These are phyloP conservation scores for Xiphorhynchus elegans DNA, from an alignment of 2,113 vertebrate genomes.

Conservation along the genomic window DNA sequence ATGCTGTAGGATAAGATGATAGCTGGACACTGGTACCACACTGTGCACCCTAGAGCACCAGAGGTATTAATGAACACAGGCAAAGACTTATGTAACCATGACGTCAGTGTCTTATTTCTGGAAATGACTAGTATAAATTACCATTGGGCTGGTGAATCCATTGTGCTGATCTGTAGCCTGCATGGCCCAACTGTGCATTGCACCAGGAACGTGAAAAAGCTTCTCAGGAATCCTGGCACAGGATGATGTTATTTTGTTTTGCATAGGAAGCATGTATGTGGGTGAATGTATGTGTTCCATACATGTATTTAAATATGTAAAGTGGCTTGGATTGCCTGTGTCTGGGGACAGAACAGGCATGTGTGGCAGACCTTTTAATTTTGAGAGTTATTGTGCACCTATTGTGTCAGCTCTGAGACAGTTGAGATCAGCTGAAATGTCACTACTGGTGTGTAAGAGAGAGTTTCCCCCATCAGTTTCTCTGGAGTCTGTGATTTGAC, in stretches of 20 bases:
- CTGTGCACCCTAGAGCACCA: neutral
- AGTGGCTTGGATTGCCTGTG: neutral
- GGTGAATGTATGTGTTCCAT: neutral
- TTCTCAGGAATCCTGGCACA: neutral
- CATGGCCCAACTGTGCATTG: neutral
- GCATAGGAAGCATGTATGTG: neutral
- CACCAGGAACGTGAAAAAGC: neutral
- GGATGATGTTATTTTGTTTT: neutral
- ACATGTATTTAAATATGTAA: neutral
- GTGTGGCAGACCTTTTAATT: neutral
- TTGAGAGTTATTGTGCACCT: neutral
- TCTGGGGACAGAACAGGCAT: neutral
- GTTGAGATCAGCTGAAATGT: neutral
- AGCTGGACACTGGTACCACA: neutral
- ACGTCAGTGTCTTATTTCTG: neutral
- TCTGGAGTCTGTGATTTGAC: neutral
- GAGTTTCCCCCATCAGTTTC: neutral
- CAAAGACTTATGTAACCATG: neutral
- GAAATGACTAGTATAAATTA: neutral
- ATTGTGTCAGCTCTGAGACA: neutral
- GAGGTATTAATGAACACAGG: neutral
- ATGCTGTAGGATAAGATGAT: neutral
- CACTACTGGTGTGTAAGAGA: neutral
- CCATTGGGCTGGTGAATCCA: neutral
- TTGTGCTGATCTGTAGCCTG: neutral